Percentiles rank a stretch among this genome's conserved stretches.
Evolutionary conservation across 37 sponge, comb jelly and placozoan genomes (phyloP).

Genomic region (Geodia barretti): DNA sequence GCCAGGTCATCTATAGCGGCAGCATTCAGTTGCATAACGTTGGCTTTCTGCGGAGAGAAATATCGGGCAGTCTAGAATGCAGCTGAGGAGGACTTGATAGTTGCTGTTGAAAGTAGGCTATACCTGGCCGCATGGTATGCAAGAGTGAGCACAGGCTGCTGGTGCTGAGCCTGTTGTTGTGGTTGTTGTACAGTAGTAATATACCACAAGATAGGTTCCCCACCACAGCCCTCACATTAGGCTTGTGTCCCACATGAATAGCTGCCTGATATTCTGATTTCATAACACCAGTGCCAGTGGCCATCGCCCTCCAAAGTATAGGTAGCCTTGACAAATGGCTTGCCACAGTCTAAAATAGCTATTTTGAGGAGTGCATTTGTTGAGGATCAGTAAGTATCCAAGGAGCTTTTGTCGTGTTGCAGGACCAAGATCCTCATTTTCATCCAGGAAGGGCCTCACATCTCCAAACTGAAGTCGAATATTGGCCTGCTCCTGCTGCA

Average conservation of each 20-base stretch:
- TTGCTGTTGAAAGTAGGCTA: not conserved
- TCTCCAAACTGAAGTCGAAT: constrained; percentile 42
- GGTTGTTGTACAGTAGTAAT: not conserved
- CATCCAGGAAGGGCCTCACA: constrained; percentile 23
- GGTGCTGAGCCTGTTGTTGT: not conserved
- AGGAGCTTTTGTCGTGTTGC: constrained; percentile 29
- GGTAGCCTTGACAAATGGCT: constrained; percentile 51
- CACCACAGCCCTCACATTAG: constrained; percentile 28
- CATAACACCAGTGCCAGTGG: constrained; percentile 23
- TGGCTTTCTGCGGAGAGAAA: not conserved
- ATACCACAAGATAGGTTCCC: not conserved
- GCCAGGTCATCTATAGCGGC: not conserved
- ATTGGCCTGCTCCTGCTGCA: not conserved
- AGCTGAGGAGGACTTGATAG: not conserved
- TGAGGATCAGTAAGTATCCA: constrained; percentile 15
- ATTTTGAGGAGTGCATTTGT: constrained; percentile 13
- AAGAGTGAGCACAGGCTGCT: not conserved
- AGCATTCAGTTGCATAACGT: not conserved
- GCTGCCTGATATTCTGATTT: not conserved
- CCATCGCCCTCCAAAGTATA: constrained; percentile 44
- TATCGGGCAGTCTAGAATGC: not conserved
- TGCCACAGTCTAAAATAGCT: constrained; percentile 25
- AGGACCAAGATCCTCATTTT: constrained; percentile 24
- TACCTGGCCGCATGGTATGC: not conserved
- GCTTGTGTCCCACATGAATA: constrained; percentile 24